These are phyloP conservation scores for Varanus komodoensis DNA, from an alignment of 2,113 vertebrate genomes.

Conservation along the genomic window DNA sequence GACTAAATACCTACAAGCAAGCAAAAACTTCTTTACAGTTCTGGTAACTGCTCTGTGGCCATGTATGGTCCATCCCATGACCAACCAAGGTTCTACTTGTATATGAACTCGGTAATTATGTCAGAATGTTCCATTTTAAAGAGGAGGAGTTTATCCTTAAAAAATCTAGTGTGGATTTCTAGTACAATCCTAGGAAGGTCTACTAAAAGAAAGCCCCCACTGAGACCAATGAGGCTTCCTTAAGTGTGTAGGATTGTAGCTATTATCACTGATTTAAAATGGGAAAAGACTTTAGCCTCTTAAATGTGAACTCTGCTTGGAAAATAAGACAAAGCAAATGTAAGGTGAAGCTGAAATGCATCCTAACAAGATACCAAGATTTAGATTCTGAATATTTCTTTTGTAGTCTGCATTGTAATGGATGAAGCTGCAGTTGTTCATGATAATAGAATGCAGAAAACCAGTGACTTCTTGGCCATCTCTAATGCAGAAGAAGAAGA, in stretches of 20 bases:
- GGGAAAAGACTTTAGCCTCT: neutral
- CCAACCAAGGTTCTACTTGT: neutral
- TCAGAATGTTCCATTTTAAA: slow-evolving; percentile 19
- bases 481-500: slow-evolving; percentile 54
- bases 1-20: neutral
- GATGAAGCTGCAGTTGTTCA: slow-evolving; percentile 68
- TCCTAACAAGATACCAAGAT: slow-evolving; percentile 6
- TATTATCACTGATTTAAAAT: neutral
- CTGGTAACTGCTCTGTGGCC: neutral
- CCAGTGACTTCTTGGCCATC: slow-evolving; percentile 55
- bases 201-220: neutral
- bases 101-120: neutral
- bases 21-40: slow-evolving; percentile 8
- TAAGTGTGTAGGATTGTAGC: neutral
- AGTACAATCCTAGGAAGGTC: neutral
- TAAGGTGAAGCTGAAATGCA: neutral
- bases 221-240: neutral
- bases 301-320: neutral
- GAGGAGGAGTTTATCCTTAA: neutral
- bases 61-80: neutral
- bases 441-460: slow-evolving; percentile 58
- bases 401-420: slow-evolving; percentile 72
- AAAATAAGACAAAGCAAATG: neutral
- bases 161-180: neutral
- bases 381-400: slow-evolving; percentile 40